A percentile compares a stretch with the other conserved stretches of the same genome.
phyloP scores from a whole-genome alignment of 30 jellyfish, hydroid and myxozoan species.

The Chrysaora quinquecirrha region DNA sequence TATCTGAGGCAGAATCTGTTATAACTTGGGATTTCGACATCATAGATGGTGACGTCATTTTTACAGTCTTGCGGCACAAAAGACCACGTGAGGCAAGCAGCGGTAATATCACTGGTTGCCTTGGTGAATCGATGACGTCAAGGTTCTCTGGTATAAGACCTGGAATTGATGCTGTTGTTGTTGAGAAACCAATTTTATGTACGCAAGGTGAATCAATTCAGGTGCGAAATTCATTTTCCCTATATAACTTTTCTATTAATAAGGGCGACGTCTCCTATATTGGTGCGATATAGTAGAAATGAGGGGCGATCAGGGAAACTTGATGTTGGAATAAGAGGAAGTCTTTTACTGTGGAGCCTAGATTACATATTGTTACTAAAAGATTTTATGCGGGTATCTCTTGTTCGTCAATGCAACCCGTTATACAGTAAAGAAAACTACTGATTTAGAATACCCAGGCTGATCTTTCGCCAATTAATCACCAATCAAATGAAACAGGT shows the following conservation, averaged over 20 bases:
- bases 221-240: conserved; percentile 63
- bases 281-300: too few relatives aligned
- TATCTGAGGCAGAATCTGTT: conserved; percentile 95
- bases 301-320: too few relatives aligned
- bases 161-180: conserved; percentile 98
- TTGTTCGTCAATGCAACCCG: too few relatives aligned
- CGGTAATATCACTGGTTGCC: conserved; percentile 81
- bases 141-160: conserved; percentile 79
- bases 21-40: conserved; percentile 99
- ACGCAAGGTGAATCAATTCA: conserved; percentile 96
- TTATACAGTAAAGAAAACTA: too few relatives aligned
- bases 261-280: not conserved
- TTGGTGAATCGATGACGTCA: conserved; percentile 79
- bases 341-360: too few relatives aligned
- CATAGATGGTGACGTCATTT: conserved; percentile 94
- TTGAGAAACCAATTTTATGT: conserved; percentile 86
- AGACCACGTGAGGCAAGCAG: conserved; percentile 93
- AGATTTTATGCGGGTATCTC: too few relatives aligned
- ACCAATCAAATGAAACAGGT: too few relatives aligned
- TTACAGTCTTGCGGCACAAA: conserved; percentile 92
- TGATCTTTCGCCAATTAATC: too few relatives aligned
- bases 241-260: not conserved
- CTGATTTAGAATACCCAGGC: too few relatives aligned
- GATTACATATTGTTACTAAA: too few relatives aligned
- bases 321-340: too few relatives aligned